Evolutionary conservation across 2,797 vertebrate genomes (phyloP).

Genomic region (Coracias cyanogaster): DNA sequence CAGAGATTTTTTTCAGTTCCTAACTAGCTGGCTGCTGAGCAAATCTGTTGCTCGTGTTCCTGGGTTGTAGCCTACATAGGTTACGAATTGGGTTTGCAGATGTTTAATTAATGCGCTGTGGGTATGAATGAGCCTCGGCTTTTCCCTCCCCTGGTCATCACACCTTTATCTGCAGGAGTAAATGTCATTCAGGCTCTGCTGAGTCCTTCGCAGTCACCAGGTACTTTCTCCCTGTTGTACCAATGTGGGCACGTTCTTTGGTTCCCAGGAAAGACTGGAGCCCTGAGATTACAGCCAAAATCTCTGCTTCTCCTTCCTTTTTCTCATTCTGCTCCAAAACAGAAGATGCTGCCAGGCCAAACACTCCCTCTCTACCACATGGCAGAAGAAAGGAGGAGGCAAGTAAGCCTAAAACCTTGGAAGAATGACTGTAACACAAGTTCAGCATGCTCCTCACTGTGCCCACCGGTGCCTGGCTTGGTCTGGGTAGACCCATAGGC

Average conservation of each 20-base stretch:
- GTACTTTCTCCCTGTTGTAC: not conserved
- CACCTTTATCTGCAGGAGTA: not conserved
- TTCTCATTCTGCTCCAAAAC: not conserved
- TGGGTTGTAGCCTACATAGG: not conserved
- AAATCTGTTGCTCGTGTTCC: not conserved
- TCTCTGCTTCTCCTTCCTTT: not conserved
- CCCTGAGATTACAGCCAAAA: not conserved
- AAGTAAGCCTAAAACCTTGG: not conserved
- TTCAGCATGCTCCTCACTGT: not conserved
- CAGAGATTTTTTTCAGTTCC: not conserved
- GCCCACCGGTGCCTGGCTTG: not conserved
- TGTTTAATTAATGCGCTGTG: not conserved
- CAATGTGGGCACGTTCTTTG: not conserved
- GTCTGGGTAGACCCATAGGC: not conserved
- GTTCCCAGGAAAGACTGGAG: not conserved
- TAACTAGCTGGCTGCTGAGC: not conserved
- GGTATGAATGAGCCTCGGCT: not conserved
- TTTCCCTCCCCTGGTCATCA: not conserved
- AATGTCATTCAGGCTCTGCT: not conserved
- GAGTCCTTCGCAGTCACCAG: not conserved
- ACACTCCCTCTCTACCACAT: not conserved
- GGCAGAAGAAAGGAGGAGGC: not conserved
- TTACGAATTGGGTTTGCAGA: not conserved
- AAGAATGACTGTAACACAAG: not conserved
- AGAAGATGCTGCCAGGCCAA: not conserved